Evolutionary conservation across 2,888 invertebrate species (phyloP).

Genomic region (Sussaba pulchella): DNA sequence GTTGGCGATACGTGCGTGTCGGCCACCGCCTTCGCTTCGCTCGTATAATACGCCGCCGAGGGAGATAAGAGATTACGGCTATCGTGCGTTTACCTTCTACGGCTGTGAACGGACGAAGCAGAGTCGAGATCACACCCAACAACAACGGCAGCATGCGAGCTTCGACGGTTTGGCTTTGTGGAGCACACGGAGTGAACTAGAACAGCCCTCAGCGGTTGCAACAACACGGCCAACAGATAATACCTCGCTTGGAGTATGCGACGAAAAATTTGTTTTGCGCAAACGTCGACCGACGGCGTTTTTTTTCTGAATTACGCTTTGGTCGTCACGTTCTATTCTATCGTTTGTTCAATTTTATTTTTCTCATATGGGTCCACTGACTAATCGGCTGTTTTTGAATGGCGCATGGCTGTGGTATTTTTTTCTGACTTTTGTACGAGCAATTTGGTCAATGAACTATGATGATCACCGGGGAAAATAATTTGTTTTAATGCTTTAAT

Average conservation of each 20-base stretch:
- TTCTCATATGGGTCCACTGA: too few species aligned
- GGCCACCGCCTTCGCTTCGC: slow-evolving; percentile 48
- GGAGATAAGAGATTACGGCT: slow-evolving; percentile 74
- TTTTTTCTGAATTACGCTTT: neutral
- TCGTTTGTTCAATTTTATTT: too few species aligned
- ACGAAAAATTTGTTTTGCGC: slow-evolving; percentile 1
- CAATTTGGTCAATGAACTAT: too few species aligned
- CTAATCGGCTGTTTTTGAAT: too few species aligned
- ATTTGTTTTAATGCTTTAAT: too few species aligned
- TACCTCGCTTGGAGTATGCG: neutral
- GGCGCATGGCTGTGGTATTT: too few species aligned
- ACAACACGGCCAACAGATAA: slow-evolving; percentile 16
- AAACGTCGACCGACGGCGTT: neutral
- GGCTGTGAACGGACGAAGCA: slow-evolving; percentile 36
- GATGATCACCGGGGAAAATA: too few species aligned
- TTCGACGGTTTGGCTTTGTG: slow-evolving; percentile 3
- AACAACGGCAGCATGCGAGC: slow-evolving; percentile 41
- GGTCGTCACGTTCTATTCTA: too few species aligned
- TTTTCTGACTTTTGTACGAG: too few species aligned
- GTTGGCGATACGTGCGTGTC: slow-evolving; percentile 32
- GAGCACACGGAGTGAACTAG: slow-evolving; percentile 19
- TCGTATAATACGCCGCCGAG: slow-evolving; percentile 62
- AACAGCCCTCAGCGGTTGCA: slow-evolving; percentile 27
- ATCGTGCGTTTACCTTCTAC: slow-evolving; percentile 77
- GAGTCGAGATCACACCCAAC: slow-evolving; percentile 28